Evolutionary conservation across 2,113 vertebrate genomes (phyloP).

Genomic region (Beaufortia kweichowensis): DNA sequence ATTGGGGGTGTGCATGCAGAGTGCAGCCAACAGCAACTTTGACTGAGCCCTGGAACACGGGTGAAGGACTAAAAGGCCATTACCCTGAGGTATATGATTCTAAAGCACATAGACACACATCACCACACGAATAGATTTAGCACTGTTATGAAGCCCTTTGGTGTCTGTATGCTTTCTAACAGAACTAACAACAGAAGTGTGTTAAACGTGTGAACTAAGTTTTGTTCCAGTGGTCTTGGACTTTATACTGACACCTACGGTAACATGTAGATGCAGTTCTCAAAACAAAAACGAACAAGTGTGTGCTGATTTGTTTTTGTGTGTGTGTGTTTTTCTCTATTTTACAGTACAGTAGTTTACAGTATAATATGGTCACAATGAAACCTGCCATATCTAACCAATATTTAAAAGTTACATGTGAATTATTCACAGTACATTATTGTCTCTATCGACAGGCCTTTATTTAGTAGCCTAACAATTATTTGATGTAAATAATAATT

Average conservation of each 20-base stretch:
- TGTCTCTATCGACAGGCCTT: no score
- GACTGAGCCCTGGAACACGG: conserved; percentile 9
- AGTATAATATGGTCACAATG: no score
- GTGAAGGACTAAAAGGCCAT: conserved; percentile 21
- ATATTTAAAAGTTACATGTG: no score
- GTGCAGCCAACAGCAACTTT: conserved; percentile 32
- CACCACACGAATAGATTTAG: neutral
- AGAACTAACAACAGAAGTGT: neutral
- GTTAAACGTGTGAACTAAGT: neutral
- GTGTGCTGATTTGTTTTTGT: no score
- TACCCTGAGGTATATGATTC: conserved; percentile 27
- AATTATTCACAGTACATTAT: no score
- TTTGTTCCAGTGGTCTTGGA: neutral
- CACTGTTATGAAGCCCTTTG: neutral
- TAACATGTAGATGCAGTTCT: neutral
- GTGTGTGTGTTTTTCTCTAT: no score
- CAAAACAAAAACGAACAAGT: no score
- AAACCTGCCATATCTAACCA: no score
- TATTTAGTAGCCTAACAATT: no score
- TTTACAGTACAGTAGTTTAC: no score
- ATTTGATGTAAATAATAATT: no score
- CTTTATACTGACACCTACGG: conserved; percentile 11
- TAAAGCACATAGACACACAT: neutral
- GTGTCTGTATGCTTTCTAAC: neutral
- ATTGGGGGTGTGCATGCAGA: conserved; percentile 5